Percentiles rank a stretch among this genome's conserved stretches.
phyloP scores from a whole-genome alignment of 2,888 invertebrate genomes.

The Venusia cambrica region DNA sequence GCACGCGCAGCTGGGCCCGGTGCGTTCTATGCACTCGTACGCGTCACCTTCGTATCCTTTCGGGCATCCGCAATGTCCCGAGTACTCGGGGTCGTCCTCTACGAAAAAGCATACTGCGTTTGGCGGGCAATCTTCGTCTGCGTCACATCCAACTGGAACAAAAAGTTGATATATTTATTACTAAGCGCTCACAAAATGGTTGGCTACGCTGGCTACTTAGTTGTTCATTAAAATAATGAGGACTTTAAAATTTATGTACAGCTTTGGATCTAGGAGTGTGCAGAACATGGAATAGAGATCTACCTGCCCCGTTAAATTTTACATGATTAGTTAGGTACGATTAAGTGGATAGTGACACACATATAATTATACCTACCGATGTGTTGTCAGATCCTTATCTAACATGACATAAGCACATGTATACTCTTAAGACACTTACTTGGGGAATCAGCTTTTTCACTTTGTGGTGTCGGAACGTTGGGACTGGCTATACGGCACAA shows the following conservation, averaged over 20 bases:
- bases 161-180: slow-evolving; percentile 17
- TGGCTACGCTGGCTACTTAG: no score
- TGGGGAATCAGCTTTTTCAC: slow-evolving; percentile 36
- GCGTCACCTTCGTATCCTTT: slow-evolving; percentile 94
- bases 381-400: no score
- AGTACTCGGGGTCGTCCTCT: slow-evolving; percentile 54
- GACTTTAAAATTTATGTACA: no score
- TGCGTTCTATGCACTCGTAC: slow-evolving; percentile 83
- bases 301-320: no score
- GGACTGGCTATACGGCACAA: slow-evolving; percentile 49
- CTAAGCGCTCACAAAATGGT: no score
- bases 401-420: no score
- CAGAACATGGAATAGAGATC: no score
- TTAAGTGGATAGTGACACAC: no score
- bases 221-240: no score
- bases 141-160: slow-evolving; percentile 85
- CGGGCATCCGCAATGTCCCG: slow-evolving; percentile 86
- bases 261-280: no score
- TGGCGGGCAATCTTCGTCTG: slow-evolving; percentile 89
- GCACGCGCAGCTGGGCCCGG: slow-evolving; percentile 79
- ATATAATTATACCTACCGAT: no score
- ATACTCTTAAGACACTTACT: slow-evolving; percentile 50
- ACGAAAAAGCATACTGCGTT: slow-evolving; percentile 88
- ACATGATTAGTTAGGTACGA: no score
- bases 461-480: slow-evolving; percentile 9